phyloP scores from a whole-genome alignment of 2,797 vertebrate species.

The Mionectes olivaceus region DNA sequence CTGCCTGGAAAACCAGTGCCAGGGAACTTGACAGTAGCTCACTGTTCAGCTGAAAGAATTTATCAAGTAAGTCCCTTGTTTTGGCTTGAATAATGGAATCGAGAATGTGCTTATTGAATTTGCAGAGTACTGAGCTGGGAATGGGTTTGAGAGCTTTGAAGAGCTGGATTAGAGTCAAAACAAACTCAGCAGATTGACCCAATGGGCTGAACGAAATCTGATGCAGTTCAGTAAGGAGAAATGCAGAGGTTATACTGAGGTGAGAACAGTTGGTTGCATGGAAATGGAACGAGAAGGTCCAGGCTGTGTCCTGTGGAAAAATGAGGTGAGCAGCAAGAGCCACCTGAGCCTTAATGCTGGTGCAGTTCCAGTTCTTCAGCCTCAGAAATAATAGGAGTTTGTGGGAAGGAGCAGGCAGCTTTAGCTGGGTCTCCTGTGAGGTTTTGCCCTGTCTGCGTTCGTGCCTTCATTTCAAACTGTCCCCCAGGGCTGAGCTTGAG shows the following conservation, averaged over 20 bases:
- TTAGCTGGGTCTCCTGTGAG: neutral
- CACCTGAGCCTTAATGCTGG: fast-evolving
- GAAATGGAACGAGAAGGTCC: neutral
- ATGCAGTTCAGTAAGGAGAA: neutral
- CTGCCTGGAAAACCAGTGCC: neutral
- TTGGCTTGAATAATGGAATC: neutral
- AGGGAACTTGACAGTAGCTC: neutral
- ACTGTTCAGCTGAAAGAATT: constrained; percentile 33
- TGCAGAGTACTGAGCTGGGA: constrained; percentile 1
- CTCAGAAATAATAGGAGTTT: neutral
- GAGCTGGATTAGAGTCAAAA: constrained; percentile 1
- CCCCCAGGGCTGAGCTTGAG: neutral
- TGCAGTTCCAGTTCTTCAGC: neutral
- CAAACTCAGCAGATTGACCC: neutral
- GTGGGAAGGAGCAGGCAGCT: neutral
- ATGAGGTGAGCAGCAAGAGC: neutral
- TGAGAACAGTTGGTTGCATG: neutral
- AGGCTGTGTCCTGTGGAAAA: neutral
- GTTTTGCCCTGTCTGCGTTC: neutral
- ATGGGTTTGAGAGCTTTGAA: neutral
- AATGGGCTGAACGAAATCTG: neutral
- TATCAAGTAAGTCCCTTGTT: constrained; percentile 28
- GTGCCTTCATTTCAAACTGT: neutral
- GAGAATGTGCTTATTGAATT: constrained; percentile 40
- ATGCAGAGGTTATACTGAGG: neutral